These are phyloP conservation scores for Piprites chloris DNA, from an alignment of 2,113 vertebrate genomes.

Conservation along the genomic window DNA sequence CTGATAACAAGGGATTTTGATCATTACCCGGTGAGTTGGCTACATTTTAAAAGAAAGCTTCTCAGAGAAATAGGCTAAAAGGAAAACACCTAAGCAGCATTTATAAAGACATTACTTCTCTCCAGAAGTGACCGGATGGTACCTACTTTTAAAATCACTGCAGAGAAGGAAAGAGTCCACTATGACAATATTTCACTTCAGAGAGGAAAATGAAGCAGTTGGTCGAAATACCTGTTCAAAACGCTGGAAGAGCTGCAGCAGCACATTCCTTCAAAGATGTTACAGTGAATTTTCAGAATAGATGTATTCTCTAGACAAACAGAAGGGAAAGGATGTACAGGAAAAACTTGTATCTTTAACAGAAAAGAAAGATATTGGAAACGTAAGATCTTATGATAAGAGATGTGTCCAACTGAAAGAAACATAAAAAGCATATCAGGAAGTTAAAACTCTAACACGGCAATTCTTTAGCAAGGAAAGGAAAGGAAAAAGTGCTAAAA, in stretches of 20 bases:
- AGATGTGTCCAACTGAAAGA: background rate
- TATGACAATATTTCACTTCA: background rate
- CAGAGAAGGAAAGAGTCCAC: background rate
- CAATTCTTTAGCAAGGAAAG: background rate
- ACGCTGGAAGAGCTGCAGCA: background rate
- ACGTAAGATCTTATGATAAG: background rate
- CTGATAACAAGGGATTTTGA: background rate
- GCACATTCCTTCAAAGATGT: background rate
- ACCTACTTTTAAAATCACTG: background rate
- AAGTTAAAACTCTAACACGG: background rate
- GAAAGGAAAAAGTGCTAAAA: background rate
- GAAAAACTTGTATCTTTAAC: background rate
- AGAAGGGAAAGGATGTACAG: background rate
- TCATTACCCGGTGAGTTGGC: rapidly evolving
- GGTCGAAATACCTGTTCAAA: background rate
- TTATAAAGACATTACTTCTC: background rate
- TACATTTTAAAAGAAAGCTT: background rate
- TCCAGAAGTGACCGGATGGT: background rate
- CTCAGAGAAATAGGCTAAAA: background rate
- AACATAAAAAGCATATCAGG: background rate
- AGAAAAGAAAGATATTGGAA: background rate
- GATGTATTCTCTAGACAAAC: background rate
- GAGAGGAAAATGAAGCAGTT: background rate
- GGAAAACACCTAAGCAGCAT: background rate
- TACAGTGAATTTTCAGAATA: background rate